Conservation (phyloP, 1,140 invertebrate genomes). For the Brachionus sp. region DNA sequence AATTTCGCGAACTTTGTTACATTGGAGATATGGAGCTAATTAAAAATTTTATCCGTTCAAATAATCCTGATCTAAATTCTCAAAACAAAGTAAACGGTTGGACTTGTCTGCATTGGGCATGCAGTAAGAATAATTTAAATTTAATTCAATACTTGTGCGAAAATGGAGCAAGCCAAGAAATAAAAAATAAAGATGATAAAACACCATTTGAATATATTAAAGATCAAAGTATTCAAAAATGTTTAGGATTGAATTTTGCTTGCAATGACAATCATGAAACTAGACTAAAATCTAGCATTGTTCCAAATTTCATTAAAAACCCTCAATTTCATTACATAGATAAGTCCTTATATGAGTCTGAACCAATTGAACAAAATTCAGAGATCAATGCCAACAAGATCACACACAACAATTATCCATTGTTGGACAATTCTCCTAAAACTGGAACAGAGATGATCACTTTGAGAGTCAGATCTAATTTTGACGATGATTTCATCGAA, state of each 20-base stretch:
- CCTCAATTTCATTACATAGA: constrained; percentile 36
- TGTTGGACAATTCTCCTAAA: not conserved
- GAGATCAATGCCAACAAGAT: not conserved
- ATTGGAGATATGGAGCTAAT: constrained; percentile 30
- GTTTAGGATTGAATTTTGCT: not conserved
- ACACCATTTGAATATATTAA: not conserved
- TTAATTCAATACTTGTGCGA: constrained; percentile 12
- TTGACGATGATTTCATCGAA: constrained; percentile 40
- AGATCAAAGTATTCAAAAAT: not conserved
- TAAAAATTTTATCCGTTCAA: not conserved
- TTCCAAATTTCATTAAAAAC: constrained; percentile 35
- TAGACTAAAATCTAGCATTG: not conserved
- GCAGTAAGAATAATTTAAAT: not conserved
- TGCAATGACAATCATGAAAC: not conserved
- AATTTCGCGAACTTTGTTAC: constrained; percentile 40
- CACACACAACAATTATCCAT: not conserved
- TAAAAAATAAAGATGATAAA: constrained; percentile 7
- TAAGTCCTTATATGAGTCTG: not conserved
- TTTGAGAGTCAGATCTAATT: not conserved
- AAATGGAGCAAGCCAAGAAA: not conserved
- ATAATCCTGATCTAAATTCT: constrained; percentile 32
- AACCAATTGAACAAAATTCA: not conserved
- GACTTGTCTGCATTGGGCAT: constrained; percentile 38
- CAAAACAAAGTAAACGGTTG: constrained; percentile 40
- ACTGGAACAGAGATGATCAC: not conserved